These are phyloP conservation scores for Drosophila meridionalis DNA, from an alignment of 2,888 invertebrate species.

Conservation along the genomic window DNA sequence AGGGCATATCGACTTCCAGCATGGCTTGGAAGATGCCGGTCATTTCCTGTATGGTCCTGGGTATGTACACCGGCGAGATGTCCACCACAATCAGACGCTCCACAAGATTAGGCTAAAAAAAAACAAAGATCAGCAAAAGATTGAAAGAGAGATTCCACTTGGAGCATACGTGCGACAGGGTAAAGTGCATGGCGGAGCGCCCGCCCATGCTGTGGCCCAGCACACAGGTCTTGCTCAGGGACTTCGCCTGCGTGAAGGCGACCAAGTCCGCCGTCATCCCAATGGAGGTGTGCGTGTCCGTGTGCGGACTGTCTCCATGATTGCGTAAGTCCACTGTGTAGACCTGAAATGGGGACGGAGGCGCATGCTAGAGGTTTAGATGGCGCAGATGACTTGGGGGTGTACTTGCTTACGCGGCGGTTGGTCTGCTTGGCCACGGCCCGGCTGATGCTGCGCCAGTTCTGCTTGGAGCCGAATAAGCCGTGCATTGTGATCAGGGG, in stretches of 20 bases:
- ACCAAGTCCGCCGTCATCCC: conserved; percentile 92
- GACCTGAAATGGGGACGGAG: conserved; percentile 55
- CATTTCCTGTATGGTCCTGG: conserved; percentile 88
- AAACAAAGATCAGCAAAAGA: conserved; percentile 21
- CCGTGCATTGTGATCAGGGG: conserved; percentile 95
- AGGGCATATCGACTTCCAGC: conserved; percentile 87
- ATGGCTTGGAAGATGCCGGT: conserved; percentile 88
- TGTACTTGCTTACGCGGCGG: conserved; percentile 86
- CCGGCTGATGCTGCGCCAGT: conserved; percentile 94
- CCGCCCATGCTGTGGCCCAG: conserved; percentile 99
- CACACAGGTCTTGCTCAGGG: conserved; percentile 86
- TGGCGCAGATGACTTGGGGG: background rate
- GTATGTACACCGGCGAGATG: conserved; percentile 88
- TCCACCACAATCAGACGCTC: conserved; percentile 90
- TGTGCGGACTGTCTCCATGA: conserved; percentile 97
- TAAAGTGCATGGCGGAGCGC: conserved; percentile 94
- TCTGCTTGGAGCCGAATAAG: conserved; percentile 93
- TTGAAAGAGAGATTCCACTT: background rate
- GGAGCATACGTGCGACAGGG: conserved; percentile 88
- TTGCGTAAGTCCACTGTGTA: conserved; percentile 94
- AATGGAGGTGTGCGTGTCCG: conserved; percentile 89
- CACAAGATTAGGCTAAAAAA: conserved; percentile 87
- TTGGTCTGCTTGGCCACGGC: conserved; percentile 86
- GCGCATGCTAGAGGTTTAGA: background rate
- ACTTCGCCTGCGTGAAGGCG: conserved; percentile 86